These are phyloP conservation scores for Vanessa cardui DNA, from an alignment of 2,888 invertebrate species.

Conservation along the genomic window DNA sequence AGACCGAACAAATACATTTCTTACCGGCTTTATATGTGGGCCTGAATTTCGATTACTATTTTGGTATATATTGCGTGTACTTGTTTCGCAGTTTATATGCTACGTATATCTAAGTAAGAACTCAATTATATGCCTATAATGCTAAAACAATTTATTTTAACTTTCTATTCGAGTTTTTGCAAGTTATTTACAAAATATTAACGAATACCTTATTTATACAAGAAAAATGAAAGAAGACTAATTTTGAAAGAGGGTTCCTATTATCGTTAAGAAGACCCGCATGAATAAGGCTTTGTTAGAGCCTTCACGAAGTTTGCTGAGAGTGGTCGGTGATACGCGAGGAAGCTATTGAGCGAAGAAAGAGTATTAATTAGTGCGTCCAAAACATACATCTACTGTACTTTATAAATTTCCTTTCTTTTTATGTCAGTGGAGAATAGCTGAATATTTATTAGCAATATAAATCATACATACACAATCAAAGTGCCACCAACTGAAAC, in stretches of 20 bases:
- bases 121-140: no score
- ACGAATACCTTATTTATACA: background rate
- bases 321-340: slow-evolving; percentile 21
- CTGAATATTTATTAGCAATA: no score
- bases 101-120: background rate
- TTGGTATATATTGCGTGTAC: background rate
- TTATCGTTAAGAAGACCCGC: slow-evolving; percentile 38
- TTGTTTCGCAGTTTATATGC: background rate
- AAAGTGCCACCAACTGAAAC: no score
- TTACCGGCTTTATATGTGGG: background rate
- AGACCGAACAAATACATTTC: slow-evolving; percentile 8
- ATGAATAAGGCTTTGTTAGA: slow-evolving; percentile 47
- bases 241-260: slow-evolving; percentile 33
- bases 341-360: slow-evolving; percentile 36
- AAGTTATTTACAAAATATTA: no score
- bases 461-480: no score
- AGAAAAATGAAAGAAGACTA: slow-evolving; percentile 13
- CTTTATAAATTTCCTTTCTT: no score
- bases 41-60: background rate
- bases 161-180: no score
- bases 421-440: no score
- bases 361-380: slow-evolving; percentile 47
- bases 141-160: no score
- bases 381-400: slow-evolving; percentile 24
- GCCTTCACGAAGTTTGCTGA: slow-evolving; percentile 20